Conservation (phyloP, 2,113 vertebrate genomes). For the Rallus limicola region DNA sequence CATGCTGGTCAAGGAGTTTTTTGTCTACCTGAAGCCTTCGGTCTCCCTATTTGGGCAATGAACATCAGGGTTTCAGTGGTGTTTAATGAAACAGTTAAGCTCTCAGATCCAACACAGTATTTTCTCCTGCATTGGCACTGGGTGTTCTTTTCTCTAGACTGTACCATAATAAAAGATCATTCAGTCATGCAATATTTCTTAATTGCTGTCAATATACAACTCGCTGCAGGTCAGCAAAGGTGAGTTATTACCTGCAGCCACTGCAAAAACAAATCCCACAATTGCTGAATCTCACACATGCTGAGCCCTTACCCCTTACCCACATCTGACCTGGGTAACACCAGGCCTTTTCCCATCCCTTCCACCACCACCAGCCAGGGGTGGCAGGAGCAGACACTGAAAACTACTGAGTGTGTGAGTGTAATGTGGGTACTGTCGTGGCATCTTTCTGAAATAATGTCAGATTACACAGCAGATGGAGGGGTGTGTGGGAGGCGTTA, state of each 20-base stretch:
- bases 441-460: background rate
- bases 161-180: background rate
- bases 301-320: background rate
- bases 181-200: background rate
- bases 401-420: background rate
- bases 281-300: background rate
- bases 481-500: fast-evolving
- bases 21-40: background rate
- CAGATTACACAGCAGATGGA: background rate
- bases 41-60: background rate
- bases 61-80: background rate
- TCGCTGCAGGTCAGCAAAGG: background rate
- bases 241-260: background rate
- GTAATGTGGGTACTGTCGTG: background rate
- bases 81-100: background rate
- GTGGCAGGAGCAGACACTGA: fast-evolving
- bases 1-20: background rate
- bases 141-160: background rate
- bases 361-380: background rate
- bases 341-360: background rate
- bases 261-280: background rate
- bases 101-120: background rate
- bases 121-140: background rate
- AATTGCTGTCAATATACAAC: background rate
- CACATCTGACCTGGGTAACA: background rate